These are phyloP conservation scores for Myodes glareolus DNA, from an alignment of 2,113 vertebrate genomes.

Conservation along the genomic window DNA sequence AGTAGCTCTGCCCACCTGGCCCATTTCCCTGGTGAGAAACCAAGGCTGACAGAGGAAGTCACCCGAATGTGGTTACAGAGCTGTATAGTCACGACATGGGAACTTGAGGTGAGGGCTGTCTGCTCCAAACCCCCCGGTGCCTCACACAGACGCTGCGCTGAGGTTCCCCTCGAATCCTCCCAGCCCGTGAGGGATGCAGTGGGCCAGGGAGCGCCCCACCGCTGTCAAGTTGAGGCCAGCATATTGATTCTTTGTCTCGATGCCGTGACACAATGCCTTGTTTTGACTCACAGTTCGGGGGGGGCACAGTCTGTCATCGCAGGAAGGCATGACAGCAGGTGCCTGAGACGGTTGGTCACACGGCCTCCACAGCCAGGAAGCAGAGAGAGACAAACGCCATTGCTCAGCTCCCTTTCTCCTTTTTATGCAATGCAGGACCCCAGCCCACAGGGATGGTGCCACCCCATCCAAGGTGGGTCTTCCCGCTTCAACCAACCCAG, in stretches of 20 bases:
- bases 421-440: neutral
- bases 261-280: neutral
- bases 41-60: neutral
- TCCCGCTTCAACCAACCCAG: neutral
- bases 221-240: neutral
- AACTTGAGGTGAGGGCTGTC: neutral
- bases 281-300: neutral
- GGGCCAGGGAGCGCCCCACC: neutral
- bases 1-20: neutral
- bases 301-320: neutral
- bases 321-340: neutral
- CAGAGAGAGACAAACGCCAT: neutral
- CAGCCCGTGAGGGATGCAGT: neutral
- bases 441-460: neutral
- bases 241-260: neutral
- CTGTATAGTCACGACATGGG: fast-evolving
- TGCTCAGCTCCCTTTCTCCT: neutral
- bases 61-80: neutral
- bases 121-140: neutral
- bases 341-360: neutral
- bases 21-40: neutral
- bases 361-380: neutral
- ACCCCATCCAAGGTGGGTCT: neutral
- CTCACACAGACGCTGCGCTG: neutral
- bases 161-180: neutral